Conservation (phyloP, 2,113 vertebrate genomes). For the Desmodus rotundus region DNA sequence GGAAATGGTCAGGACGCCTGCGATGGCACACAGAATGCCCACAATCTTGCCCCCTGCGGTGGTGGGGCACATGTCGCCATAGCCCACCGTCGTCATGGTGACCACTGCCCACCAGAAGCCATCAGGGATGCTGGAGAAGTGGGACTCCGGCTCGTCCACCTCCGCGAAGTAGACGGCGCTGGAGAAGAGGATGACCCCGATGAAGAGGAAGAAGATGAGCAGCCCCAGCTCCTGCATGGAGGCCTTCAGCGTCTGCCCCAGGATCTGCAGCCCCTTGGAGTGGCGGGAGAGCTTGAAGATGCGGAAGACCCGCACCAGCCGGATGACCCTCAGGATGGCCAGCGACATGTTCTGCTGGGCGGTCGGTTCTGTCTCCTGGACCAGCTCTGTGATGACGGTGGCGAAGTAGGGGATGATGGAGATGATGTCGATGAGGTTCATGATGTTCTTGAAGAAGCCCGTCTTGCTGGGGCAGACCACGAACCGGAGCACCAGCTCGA, state of each 20-base stretch:
- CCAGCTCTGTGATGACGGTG: constrained; percentile 90
- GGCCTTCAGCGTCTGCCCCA: constrained; percentile 93
- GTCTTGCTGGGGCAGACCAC: constrained; percentile 93
- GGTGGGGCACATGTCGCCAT: constrained; percentile 97
- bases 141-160: constrained; percentile 93
- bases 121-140: constrained; percentile 97
- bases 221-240: constrained; percentile 92
- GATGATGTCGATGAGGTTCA: constrained; percentile 97
- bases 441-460: constrained; percentile 94
- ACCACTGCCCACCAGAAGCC: constrained; percentile 99
- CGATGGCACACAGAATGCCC: constrained; percentile 95
- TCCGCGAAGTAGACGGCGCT: constrained; percentile 97
- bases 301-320: constrained; percentile 95
- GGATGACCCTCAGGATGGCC: constrained; percentile 94
- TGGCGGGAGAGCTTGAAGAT: constrained; percentile 97
- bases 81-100: constrained; percentile 98
- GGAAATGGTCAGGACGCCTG: constrained; percentile 95
- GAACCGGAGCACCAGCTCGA: constrained; percentile 91
- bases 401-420: constrained; percentile 98
- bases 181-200: constrained; percentile 97
- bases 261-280: constrained; percentile 93
- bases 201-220: constrained; percentile 98
- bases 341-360: constrained; percentile 95
- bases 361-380: constrained; percentile 85
- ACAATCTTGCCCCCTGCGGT: constrained; percentile 94